Evolutionary conservation across 92 coral and sea anemone genomes (phyloP), one percentile per base, ranked within the genome.

Genomic region (Phenganax marumi): DNA sequence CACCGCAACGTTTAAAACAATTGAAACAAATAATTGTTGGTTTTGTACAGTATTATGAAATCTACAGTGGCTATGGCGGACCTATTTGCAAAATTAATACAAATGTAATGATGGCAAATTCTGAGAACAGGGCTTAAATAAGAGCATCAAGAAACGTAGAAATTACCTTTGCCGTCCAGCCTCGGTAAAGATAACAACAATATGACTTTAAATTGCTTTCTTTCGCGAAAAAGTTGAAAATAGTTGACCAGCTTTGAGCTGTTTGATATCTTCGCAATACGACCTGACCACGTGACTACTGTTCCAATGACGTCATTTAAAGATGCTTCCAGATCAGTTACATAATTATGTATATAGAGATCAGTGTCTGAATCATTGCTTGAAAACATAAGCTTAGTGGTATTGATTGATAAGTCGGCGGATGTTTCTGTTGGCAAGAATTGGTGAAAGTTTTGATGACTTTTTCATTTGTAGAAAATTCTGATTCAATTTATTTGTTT

Each of bases 281-380:
- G 43, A 48, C 49, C 64, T 50, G 49, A 47, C 12, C 81, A 76
- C 81, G 81, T 76, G 81, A 76, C 68, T 68, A 10, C 47, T 76
- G 17, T 76, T 76, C 68, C 52, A 12, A 57, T 76, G 68, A 76
- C 81, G 81, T 76, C 81, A 48, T 62, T 14, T 33, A 22, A 22
- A 76, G 16, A 52, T 0, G 21, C 23, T 14, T n/a, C 57, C 23
- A 33, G 43, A 33, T 5, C 43, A 33, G 43, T 33, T 33, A 33
- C 43, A 33, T 33, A 33, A 33, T 33, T 33, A 1, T 21, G 70
- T 64, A 25, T 66, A 25, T 33, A 25, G 72, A 66, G 72, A 66
- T 66, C 72, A 66, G 72, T 66, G 72, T 47, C 49, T 18, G 0
- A 62, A 33, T 33, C 5, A 33, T 33, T 33, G 5, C 43, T 33